Conservation (phyloP, 2,888 invertebrate species). For the Lydus trimaculatus region DNA sequence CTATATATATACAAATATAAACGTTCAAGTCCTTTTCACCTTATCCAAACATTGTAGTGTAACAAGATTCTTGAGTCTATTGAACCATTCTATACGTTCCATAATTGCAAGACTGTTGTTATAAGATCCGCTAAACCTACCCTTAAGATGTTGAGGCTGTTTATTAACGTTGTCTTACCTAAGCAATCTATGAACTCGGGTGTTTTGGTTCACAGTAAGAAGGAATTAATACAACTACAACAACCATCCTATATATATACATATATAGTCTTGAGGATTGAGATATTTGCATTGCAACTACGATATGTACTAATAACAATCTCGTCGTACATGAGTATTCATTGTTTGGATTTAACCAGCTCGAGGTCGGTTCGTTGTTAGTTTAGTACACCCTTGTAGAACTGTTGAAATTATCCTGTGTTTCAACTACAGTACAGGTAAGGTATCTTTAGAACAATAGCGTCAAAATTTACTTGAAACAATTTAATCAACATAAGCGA, state of each 20-base stretch:
- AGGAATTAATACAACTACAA: constrained; percentile 22
- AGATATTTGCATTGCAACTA: constrained; percentile 35
- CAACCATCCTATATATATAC: neutral
- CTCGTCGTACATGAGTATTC: constrained; percentile 22
- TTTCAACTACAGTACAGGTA: neutral
- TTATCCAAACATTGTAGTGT: neutral
- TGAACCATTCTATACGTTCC: constrained; percentile 29
- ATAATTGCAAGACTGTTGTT: constrained; percentile 51
- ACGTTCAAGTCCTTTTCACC: neutral
- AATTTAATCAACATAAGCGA: constrained; percentile 12
- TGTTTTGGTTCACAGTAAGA: constrained; percentile 31
- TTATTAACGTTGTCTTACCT: constrained; percentile 33
- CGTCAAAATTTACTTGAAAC: neutral
- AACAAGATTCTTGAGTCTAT: constrained; percentile 22
- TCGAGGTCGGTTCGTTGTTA: constrained; percentile 17
- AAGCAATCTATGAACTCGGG: constrained; percentile 30
- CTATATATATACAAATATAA: neutral
- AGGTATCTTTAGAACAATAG: constrained; percentile 5
- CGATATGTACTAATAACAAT: constrained; percentile 33
- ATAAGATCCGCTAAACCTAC: constrained; percentile 47
- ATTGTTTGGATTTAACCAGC: constrained; percentile 28
- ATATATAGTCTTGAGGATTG: constrained; percentile 17
- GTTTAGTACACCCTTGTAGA: constrained; percentile 27
- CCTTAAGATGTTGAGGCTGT: constrained; percentile 42
- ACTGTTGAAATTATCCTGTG: constrained; percentile 12